Evolutionary conservation across 2,888 invertebrate species (phyloP), one percentile per base, ranked within the genome.

Genomic region (Eristalinus aeneus): DNA sequence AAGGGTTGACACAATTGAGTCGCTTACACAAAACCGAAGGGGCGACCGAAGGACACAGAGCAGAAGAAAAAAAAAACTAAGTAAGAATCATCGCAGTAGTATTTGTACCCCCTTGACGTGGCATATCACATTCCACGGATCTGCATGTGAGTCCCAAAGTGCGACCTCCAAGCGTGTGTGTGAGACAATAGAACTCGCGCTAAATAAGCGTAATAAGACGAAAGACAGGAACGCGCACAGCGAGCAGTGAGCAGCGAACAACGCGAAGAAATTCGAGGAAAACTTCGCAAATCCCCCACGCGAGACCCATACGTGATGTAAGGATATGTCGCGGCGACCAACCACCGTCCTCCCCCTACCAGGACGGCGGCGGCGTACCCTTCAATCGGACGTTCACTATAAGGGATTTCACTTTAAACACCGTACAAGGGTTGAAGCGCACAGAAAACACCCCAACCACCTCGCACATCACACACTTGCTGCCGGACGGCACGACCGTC

Each of bases 121-220:
- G 73, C 22, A 68, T 84, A 84, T 84, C 84, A 80, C 80, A 85
- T 81, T 85, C 85, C 81, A 86, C 61, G 86, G 71, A 86, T 82
- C 82, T 86, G 78, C 86, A 78, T 86, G 86, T 71, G 74, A 78
- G 74, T 78, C 39, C 69, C 71, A 71, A 82, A 77, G 76, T 65
- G 65, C 63, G 76, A 54, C 63, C 36, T 72, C 34, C 31, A 63
- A 22, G 34, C 10, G 36, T 64, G 32, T 63, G 58, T 72, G 72
- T 74, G 39, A 75, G 88, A 87, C 88, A 85, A 87, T 88, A 88
- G 80, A 85, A 85, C 79, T 76, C 87, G 88, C 85, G 88, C 89
- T 89, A 89, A 89, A 90, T 89, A 90, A 90, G 89, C 89, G 89
- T 88, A 90, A 90, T 90, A 90, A 90, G 88, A 90, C 88, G 89